Percentiles rank a stretch among this genome's conserved stretches.
phyloP scores from a whole-genome alignment of 1,140 invertebrate genomes.

The Stegodyphus dumicola region DNA sequence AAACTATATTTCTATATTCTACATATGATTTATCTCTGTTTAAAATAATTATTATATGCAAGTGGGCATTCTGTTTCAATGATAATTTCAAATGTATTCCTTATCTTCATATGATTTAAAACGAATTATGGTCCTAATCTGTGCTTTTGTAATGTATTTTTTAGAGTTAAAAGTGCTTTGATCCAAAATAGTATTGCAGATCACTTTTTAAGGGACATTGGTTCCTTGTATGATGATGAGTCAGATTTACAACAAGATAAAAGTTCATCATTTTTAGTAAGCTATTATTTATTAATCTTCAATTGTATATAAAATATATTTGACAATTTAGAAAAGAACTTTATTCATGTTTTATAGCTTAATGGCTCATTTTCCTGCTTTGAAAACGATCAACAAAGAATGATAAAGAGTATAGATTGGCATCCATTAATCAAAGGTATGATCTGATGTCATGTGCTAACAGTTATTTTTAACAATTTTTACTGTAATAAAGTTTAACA shows the following conservation, averaged over 20 bases:
- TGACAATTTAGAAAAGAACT: no score
- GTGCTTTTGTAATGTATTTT: constrained; percentile 4
- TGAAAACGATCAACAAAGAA: constrained; percentile 1
- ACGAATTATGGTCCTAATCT: background rate
- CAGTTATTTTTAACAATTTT: no score
- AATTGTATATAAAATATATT: no score
- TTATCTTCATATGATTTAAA: background rate
- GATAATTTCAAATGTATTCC: no score
- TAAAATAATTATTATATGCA: no score
- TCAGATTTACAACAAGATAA: background rate
- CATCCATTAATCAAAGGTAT: constrained; percentile 30
- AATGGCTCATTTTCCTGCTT: constrained; percentile 43
- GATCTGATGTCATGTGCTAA: no score
- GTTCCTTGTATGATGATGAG: constrained; percentile 10
- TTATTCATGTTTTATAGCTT: constrained; percentile 11
- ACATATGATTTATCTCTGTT: no score
- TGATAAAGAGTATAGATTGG: constrained; percentile 19
- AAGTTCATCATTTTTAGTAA: background rate
- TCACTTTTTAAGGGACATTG: constrained; percentile 21
- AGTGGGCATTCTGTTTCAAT: no score
- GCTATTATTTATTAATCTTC: background rate
- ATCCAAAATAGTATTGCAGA: constrained; percentile 41
- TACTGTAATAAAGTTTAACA: no score
- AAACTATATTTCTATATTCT: no score
- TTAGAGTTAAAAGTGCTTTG: constrained; percentile 16